Conservation (phyloP, 2,113 vertebrate genomes). For the Hypanus sabinus region DNA sequence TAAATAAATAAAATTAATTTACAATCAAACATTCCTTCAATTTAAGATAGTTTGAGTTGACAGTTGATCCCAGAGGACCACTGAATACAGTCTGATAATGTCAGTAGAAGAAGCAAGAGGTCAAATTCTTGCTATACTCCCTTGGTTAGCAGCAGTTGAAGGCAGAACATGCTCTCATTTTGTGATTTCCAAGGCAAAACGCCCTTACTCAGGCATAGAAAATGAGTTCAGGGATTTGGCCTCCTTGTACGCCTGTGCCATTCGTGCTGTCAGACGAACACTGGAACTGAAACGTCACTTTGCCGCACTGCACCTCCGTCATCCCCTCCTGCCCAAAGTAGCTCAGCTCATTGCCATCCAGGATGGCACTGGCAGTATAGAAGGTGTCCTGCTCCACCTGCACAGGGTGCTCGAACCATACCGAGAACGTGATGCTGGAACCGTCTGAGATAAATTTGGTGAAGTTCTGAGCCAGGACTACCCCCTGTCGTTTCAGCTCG, state of each 20-base stretch:
- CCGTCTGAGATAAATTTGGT: constrained; percentile 85
- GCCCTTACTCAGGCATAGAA: constrained; percentile 74
- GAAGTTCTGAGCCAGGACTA: constrained; percentile 73
- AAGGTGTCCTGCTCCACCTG: constrained; percentile 91
- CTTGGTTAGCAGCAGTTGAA: constrained; percentile 53
- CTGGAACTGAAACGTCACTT: constrained; percentile 95
- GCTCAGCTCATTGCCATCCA: constrained; percentile 88
- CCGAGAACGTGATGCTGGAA: constrained; percentile 80
- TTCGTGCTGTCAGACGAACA: constrained; percentile 98
- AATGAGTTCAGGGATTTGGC: constrained; percentile 94
- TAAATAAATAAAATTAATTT: constrained; percentile 76
- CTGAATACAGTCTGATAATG: background rate
- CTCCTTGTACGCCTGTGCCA: constrained; percentile 94
- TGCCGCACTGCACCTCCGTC: constrained; percentile 92
- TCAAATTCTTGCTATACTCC: constrained; percentile 41
- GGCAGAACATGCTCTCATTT: constrained; percentile 49
- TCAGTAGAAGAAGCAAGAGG: constrained; percentile 32
- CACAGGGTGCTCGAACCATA: constrained; percentile 92
- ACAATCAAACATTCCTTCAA: constrained; percentile 64
- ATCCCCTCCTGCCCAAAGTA: constrained; percentile 97
- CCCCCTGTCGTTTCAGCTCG: constrained; percentile 83
- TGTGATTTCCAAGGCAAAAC: background rate
- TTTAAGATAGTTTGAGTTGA: constrained; percentile 53
- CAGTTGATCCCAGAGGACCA: constrained; percentile 12
- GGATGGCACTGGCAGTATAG: constrained; percentile 86